Conservation (phyloP, 1,140 invertebrate species). For the Megalonaias nervosa region DNA sequence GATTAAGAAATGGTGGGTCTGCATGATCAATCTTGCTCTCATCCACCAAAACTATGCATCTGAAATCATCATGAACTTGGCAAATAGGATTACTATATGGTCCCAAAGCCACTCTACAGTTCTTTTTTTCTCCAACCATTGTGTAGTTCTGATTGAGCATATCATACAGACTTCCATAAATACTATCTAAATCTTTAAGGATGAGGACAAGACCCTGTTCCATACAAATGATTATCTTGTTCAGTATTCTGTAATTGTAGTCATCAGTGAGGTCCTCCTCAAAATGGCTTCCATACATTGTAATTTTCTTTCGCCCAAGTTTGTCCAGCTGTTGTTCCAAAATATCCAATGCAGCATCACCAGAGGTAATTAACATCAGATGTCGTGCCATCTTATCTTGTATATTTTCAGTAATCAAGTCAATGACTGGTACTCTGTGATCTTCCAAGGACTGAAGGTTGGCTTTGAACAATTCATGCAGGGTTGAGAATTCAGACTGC, state of each 20-base stretch:
- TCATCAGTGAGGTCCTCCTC: slow-evolving; percentile 46
- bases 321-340: slow-evolving; percentile 15
- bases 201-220: too few relatives aligned
- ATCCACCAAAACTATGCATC: slow-evolving; percentile 50
- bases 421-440: slow-evolving; percentile 2
- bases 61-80: slow-evolving; percentile 44
- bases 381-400: slow-evolving; percentile 27
- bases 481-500: slow-evolving; percentile 3
- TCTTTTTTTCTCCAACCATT: slow-evolving; percentile 39
- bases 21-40: slow-evolving; percentile 33
- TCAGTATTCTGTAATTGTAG: slow-evolving; percentile 47
- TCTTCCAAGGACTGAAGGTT: slow-evolving; percentile 1
- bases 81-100: slow-evolving; percentile 50
- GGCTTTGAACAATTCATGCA: slow-evolving; percentile 27
- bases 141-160: slow-evolving; percentile 56
- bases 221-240: slow-evolving; percentile 52
- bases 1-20: slow-evolving; percentile 50
- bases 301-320: slow-evolving; percentile 1
- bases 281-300: slow-evolving; percentile 49
- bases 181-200: slow-evolving; percentile 45
- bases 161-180: slow-evolving; percentile 55
- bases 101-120: slow-evolving; percentile 45
- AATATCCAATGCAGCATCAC: slow-evolving; percentile 33
- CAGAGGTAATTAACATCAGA: slow-evolving; percentile 28
- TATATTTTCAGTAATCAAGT: slow-evolving; percentile 36